A percentile compares a stretch with the other conserved stretches of the same genome.
These are phyloP conservation scores for Ceuthmochares aereus DNA, from an alignment of 2,113 vertebrate species.

Conservation along the genomic window DNA sequence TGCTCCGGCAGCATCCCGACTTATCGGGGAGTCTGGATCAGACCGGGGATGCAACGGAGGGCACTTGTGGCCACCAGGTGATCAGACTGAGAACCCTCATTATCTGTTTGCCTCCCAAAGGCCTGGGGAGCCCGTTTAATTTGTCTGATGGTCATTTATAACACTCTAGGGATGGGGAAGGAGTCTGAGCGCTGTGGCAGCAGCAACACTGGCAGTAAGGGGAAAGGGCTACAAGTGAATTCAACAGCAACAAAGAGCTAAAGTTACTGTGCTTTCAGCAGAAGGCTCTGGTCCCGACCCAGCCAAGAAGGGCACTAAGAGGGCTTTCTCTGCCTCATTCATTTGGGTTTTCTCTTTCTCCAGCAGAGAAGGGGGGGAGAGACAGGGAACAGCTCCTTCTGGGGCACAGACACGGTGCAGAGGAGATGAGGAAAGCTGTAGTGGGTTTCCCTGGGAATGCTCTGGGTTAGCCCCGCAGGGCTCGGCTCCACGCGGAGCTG, in stretches of 20 bases:
- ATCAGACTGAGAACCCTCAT: neutral
- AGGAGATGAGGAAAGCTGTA: neutral
- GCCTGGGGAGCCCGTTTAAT: fast-evolving
- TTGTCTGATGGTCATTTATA: neutral
- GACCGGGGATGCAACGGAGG: fast-evolving
- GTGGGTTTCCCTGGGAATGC: fast-evolving
- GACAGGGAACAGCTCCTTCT: neutral
- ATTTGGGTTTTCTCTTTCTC: neutral
- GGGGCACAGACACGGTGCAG: fast-evolving
- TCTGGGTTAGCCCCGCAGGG: neutral
- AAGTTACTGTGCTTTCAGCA: neutral
- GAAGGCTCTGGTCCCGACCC: neutral
- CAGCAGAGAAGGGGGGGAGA: neutral
- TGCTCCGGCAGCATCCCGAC: neutral
- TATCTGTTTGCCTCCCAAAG: neutral
- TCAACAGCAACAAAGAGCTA: neutral
- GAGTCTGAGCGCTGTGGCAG: neutral
- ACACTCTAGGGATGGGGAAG: neutral
- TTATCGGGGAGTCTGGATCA: fast-evolving
- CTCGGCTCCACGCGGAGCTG: neutral
- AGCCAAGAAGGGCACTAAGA: neutral
- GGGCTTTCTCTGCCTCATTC: neutral
- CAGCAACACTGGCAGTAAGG: neutral
- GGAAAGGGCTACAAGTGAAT: neutral
- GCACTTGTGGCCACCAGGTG: fast-evolving